Percentiles rank a stretch among this genome's conserved stretches.
These are phyloP conservation scores for Eurypyga helias DNA, from an alignment of 2,113 vertebrate species.

Conservation along the genomic window DNA sequence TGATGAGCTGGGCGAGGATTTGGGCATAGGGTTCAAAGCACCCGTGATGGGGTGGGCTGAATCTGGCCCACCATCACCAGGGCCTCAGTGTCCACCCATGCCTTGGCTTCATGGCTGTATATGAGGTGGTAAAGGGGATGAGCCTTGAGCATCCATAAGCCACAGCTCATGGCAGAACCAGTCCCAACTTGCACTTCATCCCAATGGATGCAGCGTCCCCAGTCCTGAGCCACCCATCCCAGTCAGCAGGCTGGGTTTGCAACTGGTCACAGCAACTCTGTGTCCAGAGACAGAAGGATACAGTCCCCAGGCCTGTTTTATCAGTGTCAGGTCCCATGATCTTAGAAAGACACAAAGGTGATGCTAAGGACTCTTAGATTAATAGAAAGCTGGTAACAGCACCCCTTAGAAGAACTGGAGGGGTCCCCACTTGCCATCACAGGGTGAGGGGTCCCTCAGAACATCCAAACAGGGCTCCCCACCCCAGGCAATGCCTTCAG, in stretches of 20 bases:
- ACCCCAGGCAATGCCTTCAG: neutral
- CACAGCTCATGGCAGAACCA: neutral
- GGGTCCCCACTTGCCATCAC: neutral
- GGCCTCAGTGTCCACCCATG: neutral
- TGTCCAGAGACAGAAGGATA: neutral
- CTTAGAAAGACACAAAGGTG: neutral
- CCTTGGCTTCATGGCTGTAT: neutral
- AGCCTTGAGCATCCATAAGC: neutral
- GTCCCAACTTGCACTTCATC: neutral
- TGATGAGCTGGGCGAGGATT: neutral
- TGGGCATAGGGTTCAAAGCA: neutral
- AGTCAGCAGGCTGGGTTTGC: neutral
- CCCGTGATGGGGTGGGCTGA: neutral
- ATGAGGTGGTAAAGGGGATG: neutral
- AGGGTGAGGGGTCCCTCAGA: neutral
- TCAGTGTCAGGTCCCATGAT: neutral
- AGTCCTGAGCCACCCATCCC: neutral
- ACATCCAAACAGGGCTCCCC: no score
- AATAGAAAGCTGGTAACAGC: neutral
- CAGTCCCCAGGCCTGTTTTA: neutral
- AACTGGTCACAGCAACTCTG: neutral
- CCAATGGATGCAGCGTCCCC: neutral
- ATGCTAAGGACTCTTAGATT: neutral
- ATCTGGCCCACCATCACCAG: neutral
- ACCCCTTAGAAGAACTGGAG: neutral